Evolutionary conservation across 2,888 invertebrate genomes (phyloP).

Genomic region (Cerceris rybyensis): DNA sequence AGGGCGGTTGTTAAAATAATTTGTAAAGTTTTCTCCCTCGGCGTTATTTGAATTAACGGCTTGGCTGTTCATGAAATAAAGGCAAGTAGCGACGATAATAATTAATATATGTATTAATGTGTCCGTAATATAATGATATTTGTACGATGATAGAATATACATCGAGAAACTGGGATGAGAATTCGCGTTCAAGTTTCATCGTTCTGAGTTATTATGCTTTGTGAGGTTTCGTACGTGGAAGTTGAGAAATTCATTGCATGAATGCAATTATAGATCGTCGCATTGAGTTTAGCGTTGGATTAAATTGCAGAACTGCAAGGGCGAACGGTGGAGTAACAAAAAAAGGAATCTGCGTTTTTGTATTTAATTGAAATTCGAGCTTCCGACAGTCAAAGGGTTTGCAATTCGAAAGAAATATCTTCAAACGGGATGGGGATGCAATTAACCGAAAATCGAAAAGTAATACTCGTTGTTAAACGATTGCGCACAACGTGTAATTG

Average conservation of each 20-base stretch:
- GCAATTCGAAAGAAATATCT: slow-evolving; percentile 7
- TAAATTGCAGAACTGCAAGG: background rate
- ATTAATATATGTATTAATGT: no score
- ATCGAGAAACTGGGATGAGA: no score
- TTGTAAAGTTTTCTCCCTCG: background rate
- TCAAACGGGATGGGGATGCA: background rate
- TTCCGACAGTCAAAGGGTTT: background rate
- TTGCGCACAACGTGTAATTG: slow-evolving; percentile 25
- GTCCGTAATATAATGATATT: no score
- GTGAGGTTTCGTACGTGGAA: no score
- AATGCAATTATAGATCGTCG: no score
- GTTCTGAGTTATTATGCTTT: no score
- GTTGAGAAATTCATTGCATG: no score
- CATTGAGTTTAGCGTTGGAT: background rate
- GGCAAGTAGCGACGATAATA: no score
- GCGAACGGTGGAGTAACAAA: background rate
- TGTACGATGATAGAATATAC: no score
- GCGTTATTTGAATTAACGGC: background rate
- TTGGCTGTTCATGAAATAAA: background rate
- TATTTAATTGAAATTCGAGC: background rate
- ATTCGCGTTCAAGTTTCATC: no score
- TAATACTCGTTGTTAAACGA: slow-evolving; percentile 24
- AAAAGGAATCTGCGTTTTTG: background rate
- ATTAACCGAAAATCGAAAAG: slow-evolving; percentile 21
- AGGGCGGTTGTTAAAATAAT: background rate